phyloP scores from a whole-genome alignment of 2,888 invertebrate genomes.

The Malacosoma neustria region DNA sequence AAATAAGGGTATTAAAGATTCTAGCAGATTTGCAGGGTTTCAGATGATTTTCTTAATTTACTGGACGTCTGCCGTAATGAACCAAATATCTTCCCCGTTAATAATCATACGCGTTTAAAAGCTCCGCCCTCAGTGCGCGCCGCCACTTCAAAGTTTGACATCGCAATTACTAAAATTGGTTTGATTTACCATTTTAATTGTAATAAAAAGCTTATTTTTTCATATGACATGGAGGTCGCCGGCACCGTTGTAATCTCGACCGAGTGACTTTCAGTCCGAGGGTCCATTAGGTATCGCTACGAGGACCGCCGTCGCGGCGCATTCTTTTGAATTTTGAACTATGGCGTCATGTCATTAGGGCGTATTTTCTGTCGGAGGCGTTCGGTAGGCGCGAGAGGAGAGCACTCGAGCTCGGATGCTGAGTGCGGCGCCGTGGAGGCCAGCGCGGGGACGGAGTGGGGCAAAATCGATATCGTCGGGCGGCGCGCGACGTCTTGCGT shows the following conservation, averaged over 20 bases:
- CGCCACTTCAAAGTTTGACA: slow-evolving; percentile 65
- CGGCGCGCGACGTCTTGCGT: slow-evolving; percentile 72
- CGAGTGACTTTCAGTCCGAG: slow-evolving; percentile 67
- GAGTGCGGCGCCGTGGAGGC: slow-evolving; percentile 51
- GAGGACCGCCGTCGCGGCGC: slow-evolving; percentile 32
- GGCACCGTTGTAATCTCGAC: slow-evolving; percentile 65
- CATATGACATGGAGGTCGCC: slow-evolving; percentile 43
- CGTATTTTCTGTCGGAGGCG: slow-evolving; percentile 69
- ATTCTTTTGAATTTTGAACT: slow-evolving; percentile 60
- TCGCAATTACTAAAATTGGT: slow-evolving; percentile 74
- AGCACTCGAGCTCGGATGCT: slow-evolving; percentile 75
- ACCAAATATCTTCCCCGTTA: slow-evolving; percentile 36
- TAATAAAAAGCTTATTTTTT: slow-evolving; percentile 74
- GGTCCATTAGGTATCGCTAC: slow-evolving; percentile 61
- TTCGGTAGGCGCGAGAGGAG: slow-evolving; percentile 70
- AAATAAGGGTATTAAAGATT: too few species aligned
- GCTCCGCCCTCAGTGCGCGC: slow-evolving; percentile 39
- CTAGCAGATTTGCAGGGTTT: too few species aligned
- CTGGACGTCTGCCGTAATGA: too few species aligned
- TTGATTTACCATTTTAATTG: slow-evolving; percentile 75
- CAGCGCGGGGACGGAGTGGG: slow-evolving; percentile 52
- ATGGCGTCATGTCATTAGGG: slow-evolving; percentile 64
- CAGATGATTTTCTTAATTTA: too few species aligned
- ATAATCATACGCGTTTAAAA: slow-evolving; percentile 56
- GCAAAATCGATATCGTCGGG: slow-evolving; percentile 73